Percentiles rank a stretch among this genome's conserved stretches.
Evolutionary conservation across 2,888 invertebrate genomes (phyloP).

Genomic region (Nemotelus nigrinus): DNA sequence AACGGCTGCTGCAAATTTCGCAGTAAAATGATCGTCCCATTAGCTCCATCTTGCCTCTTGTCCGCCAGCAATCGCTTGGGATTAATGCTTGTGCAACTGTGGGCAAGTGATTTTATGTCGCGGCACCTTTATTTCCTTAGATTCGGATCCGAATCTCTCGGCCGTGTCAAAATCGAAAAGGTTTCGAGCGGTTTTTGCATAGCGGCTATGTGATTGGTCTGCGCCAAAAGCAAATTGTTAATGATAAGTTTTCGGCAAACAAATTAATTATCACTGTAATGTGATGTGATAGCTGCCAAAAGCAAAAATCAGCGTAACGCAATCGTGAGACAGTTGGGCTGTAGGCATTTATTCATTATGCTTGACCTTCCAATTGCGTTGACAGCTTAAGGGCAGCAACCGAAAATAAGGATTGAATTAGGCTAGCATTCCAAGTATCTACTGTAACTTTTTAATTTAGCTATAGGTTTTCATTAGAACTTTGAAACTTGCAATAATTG

Average conservation of each 20-base stretch:
- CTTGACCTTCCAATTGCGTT: neutral
- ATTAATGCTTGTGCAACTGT: slow-evolving; percentile 18
- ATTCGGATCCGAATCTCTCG: neutral
- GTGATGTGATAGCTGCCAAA: slow-evolving; percentile 47
- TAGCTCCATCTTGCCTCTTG: slow-evolving; percentile 19
- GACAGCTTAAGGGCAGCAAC: too few species aligned
- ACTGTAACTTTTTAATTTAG: too few species aligned
- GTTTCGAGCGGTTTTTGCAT: neutral
- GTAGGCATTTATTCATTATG: neutral
- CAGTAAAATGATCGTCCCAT: slow-evolving; percentile 32
- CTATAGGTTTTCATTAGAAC: too few species aligned
- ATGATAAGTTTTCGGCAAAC: slow-evolving; percentile 51
- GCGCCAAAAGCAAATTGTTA: slow-evolving; percentile 45
- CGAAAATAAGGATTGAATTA: too few species aligned
- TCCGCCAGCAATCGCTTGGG: slow-evolving; percentile 24
- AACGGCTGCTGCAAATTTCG: slow-evolving; percentile 30
- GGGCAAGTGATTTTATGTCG: neutral
- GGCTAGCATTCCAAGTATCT: too few species aligned
- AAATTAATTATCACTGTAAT: slow-evolving; percentile 50
- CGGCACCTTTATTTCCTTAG: neutral
- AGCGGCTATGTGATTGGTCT: slow-evolving; percentile 6
- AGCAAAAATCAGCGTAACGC: slow-evolving; percentile 40
- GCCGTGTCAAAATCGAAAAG: neutral
- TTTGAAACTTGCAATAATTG: too few species aligned
- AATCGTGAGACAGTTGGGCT: slow-evolving; percentile 11